phyloP scores from a whole-genome alignment of 2,113 vertebrate species.

The Paraplagusia blochii region DNA sequence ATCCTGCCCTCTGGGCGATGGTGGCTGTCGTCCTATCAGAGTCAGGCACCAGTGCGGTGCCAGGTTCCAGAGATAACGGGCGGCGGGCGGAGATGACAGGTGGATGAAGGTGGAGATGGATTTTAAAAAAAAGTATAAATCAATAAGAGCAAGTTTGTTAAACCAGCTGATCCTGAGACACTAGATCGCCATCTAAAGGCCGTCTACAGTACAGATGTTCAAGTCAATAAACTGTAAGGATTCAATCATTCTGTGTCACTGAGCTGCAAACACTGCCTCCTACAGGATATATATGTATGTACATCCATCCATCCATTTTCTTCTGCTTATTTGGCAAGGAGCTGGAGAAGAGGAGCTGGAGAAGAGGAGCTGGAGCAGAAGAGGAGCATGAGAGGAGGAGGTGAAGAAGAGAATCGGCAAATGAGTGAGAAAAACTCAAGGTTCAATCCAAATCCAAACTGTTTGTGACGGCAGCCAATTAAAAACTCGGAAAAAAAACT shows the following conservation, averaged over 20 bases:
- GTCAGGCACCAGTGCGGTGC: constrained; percentile 36
- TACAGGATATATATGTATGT: too few species aligned
- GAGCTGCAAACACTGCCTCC: too few species aligned
- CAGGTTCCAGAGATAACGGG: constrained; percentile 56
- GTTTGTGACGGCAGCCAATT: constrained; percentile 3
- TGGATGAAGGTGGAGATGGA: constrained; percentile 46
- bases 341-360: neutral
- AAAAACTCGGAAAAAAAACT: too few species aligned
- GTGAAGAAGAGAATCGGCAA: neutral
- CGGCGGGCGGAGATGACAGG: constrained; percentile 33
- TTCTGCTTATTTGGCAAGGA: too few species aligned
- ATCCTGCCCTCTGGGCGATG: constrained; percentile 23
- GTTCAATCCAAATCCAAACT: constrained; percentile 14
- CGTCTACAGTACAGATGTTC: too few species aligned
- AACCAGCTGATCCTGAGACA: constrained; percentile 25
- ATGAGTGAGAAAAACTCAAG: neutral
- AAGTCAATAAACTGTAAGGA: too few species aligned
- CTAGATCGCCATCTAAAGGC: neutral
- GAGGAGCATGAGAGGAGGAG: too few species aligned
- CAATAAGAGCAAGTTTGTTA: constrained; percentile 40
- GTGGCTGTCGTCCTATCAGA: constrained; percentile 47
- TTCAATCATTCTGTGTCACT: too few species aligned
- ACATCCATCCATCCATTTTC: too few species aligned
- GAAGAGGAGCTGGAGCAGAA: neutral
- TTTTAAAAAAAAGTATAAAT: constrained; percentile 32